Evolutionary conservation across 2,888 invertebrate genomes (phyloP).

Genomic region (Argynnis bischoffii): DNA sequence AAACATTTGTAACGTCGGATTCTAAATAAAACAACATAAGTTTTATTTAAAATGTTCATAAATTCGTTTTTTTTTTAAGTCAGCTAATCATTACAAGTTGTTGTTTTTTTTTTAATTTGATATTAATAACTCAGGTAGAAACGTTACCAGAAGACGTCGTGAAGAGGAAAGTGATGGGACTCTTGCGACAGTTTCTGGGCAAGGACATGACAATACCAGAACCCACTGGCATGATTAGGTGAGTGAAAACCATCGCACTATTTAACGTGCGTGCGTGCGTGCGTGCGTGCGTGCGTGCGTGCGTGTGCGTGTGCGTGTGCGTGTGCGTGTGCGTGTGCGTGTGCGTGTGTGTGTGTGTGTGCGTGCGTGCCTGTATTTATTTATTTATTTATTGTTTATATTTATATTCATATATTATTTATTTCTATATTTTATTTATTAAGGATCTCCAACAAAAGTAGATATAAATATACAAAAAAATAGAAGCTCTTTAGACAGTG

Average conservation of each 20-base stretch:
- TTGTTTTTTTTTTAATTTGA: not conserved
- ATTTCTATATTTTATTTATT: too few species aligned
- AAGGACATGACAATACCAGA: slow-evolving; percentile 55
- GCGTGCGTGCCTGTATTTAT: not conserved
- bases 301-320: not conserved
- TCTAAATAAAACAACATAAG: too few species aligned
- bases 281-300: not conserved
- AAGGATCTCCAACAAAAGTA: too few species aligned
- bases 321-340: not conserved
- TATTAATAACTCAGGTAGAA: slow-evolving; percentile 58
- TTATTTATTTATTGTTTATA: too few species aligned
- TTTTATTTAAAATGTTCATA: too few species aligned
- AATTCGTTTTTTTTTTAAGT: too few species aligned
- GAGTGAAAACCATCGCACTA: not conserved
- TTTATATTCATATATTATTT: too few species aligned
- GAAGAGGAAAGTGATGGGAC: slow-evolving; percentile 56
- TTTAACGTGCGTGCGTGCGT: not conserved
- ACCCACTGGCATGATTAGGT: slow-evolving; percentile 62
- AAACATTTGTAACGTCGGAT: too few species aligned
- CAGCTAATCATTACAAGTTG: too few species aligned
- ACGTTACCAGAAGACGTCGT: slow-evolving; percentile 64
- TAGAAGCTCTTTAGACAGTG: too few species aligned
- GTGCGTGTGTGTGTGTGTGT: not conserved
- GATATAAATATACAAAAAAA: too few species aligned
- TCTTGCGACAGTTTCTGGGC: slow-evolving; percentile 63